Conservation (phyloP, 1,140 invertebrate species). For the Stegodyphus dumicola region DNA sequence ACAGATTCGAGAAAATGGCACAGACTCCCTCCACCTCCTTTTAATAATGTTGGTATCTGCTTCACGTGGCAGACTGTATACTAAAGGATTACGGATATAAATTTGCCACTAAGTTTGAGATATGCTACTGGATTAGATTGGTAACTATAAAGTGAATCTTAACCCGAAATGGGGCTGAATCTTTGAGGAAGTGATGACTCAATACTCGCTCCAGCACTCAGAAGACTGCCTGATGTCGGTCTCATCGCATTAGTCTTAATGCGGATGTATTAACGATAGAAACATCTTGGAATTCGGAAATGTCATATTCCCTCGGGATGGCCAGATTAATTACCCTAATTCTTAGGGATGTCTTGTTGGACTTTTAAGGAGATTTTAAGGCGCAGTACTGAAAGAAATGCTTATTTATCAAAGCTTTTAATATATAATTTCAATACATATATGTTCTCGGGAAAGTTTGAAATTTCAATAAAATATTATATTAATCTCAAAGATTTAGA, state of each 20-base stretch:
- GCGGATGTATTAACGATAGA: constrained; percentile 3
- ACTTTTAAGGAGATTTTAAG: no score
- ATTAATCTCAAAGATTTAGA: constrained; percentile 7
- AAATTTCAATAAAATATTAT: not conserved
- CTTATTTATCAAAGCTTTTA: not conserved
- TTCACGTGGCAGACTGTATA: not conserved
- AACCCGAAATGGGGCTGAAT: not conserved
- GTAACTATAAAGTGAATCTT: constrained; percentile 30
- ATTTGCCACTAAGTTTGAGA: constrained; percentile 38
- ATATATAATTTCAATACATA: constrained; percentile 9
- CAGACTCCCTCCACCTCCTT: no score
- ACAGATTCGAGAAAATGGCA: no score
- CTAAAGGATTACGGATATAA: constrained; percentile 48
- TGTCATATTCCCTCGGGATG: not conserved
- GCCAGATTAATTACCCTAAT: constrained; percentile 18
- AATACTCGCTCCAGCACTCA: not conserved
- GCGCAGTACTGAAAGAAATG: no score
- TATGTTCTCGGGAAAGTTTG: not conserved
- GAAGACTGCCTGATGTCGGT: constrained; percentile 1
- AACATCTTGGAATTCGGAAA: not conserved
- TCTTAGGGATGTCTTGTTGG: not conserved
- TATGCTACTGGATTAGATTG: constrained; percentile 25
- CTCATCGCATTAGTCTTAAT: constrained; percentile 24
- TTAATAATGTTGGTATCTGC: no score
- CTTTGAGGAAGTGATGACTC: not conserved